These are phyloP conservation scores for Psylliodes chrysocephalus DNA, from an alignment of 2,888 invertebrate genomes.

Conservation along the genomic window DNA sequence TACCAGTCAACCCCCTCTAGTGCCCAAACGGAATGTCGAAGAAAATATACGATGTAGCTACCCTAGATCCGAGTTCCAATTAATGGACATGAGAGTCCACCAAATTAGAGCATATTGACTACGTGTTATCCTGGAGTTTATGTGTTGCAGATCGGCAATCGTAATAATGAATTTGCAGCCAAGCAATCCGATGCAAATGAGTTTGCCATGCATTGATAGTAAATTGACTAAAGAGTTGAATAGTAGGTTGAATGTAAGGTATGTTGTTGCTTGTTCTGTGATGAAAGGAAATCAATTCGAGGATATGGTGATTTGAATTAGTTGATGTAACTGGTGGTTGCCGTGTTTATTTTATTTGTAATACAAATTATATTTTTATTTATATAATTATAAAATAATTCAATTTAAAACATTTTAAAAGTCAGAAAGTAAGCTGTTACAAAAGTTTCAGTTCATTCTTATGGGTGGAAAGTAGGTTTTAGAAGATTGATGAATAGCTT, in stretches of 20 bases:
- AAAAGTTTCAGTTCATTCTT: no score
- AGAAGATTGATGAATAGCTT: no score
- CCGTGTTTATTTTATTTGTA: no score
- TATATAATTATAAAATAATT: no score
- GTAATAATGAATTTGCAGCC: slow-evolving; percentile 30
- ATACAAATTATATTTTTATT: no score
- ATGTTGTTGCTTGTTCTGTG: background rate
- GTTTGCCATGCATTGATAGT: slow-evolving; percentile 1
- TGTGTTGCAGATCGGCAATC: slow-evolving; percentile 21
- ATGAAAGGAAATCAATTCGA: background rate
- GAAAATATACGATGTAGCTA: slow-evolving; percentile 1
- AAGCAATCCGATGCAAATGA: slow-evolving; percentile 31
- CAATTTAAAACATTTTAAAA: no score
- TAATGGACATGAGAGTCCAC: slow-evolving; percentile 12
- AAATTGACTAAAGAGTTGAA: slow-evolving; percentile 1
- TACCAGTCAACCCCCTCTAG: background rate
- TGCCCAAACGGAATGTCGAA: background rate
- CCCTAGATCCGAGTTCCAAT: slow-evolving; percentile 11
- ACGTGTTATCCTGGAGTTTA: slow-evolving; percentile 19
- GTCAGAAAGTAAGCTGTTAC: no score
- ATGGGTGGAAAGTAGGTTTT: no score
- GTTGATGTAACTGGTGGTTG: no score
- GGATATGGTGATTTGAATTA: no score
- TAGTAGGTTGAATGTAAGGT: background rate
- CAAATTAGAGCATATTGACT: slow-evolving; percentile 17